Base-by-base conservation (phyloP, 2,797 vertebrate genomes). In the Limosa lapponica region DNA sequence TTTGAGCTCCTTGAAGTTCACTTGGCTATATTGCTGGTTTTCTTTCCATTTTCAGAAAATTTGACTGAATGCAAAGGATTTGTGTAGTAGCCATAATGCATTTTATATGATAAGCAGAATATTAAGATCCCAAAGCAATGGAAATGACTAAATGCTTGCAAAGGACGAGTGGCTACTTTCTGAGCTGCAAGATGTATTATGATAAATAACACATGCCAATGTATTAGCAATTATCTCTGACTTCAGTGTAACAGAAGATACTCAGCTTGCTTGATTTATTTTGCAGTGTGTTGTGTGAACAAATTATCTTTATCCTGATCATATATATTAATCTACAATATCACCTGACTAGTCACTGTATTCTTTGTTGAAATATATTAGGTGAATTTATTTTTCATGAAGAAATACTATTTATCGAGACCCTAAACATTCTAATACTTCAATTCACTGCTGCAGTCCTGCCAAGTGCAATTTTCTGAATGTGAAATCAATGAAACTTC, bases 51-150 rank as follows among this genome's bases (percentile, higher is more conserved):
- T 78, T 51, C 66, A 78, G 51, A 85, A 79, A 72, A 93, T 94
- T 70, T 90, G 67, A 72, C 79, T 84, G 82, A 94, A 94, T 96
- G 39, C 59, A 82, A 86, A 94, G 36, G 55, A 89, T 92, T 96
- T 87, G 70, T 93, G 28, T 89, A 65, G 64, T 93, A 77, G 22
- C 52, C 65, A 87, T 94, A 90, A 94, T 91, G 62, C 27, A 24
- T 74, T 93, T 84, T n/a, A 27, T 81, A 37, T 73, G 82, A 39
- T 75, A 95, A 65, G 17, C 5, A 90, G 39, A 52, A 73, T 87
- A 73, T 87, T 78, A 57, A 48, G 39, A 44, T 85, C 30, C 52
- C 64, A 67, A 88, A 96, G n/a, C 46, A 89, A n/a, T 39, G 58
- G 52, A 65, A 96, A 84, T 93, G 27, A 90, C 34, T 84, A 87